phyloP scores from a whole-genome alignment of 92 coral and sea anemone genomes.

The Zoanthus gigantus region DNA sequence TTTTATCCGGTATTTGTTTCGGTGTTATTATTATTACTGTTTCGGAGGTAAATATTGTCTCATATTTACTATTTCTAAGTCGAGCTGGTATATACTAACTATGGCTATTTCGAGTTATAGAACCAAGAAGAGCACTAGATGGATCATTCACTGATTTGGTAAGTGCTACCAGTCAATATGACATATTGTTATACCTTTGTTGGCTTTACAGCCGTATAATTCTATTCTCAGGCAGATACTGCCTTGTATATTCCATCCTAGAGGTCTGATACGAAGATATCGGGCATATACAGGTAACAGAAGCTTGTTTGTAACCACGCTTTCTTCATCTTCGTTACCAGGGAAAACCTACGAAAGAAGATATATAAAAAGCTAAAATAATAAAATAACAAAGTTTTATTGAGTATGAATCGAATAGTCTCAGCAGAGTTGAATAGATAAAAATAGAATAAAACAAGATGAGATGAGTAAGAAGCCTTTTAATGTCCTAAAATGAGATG shows the following conservation, averaged over 20 bases:
- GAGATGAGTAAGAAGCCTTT: neutral
- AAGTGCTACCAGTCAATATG: too few species aligned
- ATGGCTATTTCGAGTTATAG: too few species aligned
- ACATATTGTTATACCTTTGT: neutral
- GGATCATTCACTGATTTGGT: too few species aligned
- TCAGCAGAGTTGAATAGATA: neutral
- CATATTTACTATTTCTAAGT: too few species aligned
- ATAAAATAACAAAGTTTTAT: neutral
- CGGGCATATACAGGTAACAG: constrained; percentile 19
- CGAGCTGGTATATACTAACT: too few species aligned
- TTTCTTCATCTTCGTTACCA: constrained; percentile 24
- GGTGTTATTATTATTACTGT: too few species aligned
- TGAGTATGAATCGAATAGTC: neutral
- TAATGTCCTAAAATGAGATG: too few species aligned
- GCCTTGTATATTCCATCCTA: constrained; percentile 36
- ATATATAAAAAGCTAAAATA: neutral
- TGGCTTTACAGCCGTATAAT: constrained; percentile 11
- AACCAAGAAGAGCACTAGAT: too few species aligned
- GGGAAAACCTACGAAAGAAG: constrained; percentile 14
- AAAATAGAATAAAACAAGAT: neutral
- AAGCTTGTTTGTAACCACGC: constrained; percentile 27
- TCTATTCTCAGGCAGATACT: constrained; percentile 37
- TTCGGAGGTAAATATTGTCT: too few species aligned
- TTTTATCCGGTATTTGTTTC: too few species aligned
- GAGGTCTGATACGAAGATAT: constrained; percentile 36